Evolutionary conservation across 2,888 invertebrate species (phyloP).

Genomic region (Yponomeuta cagnagella): DNA sequence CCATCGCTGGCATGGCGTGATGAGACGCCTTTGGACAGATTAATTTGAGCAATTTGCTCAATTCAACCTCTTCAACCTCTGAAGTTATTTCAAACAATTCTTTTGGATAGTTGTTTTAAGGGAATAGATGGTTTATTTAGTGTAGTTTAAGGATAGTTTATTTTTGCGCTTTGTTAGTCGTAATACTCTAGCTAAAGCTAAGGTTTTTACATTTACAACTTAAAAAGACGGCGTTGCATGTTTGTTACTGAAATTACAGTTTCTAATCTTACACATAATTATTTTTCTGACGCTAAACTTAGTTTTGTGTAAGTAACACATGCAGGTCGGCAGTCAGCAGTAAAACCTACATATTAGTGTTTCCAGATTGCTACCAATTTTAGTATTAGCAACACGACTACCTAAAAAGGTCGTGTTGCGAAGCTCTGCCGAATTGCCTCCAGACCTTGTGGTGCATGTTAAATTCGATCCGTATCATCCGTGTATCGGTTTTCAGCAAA

Average conservation of each 20-base stretch:
- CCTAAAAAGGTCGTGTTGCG: neutral
- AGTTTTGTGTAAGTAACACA: neutral
- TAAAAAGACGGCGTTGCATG: neutral
- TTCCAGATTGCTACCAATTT: neutral
- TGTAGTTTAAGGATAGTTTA: neutral
- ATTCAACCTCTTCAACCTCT: neutral
- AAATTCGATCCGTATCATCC: slow-evolving; percentile 7
- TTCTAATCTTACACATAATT: neutral
- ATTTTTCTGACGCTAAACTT: neutral
- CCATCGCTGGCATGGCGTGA: slow-evolving; percentile 30
- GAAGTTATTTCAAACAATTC: no score
- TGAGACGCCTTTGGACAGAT: slow-evolving; percentile 43
- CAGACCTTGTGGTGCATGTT: neutral
- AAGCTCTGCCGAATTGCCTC: neutral
- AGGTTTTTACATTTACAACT: no score
- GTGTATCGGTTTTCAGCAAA: neutral
- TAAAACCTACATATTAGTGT: neutral
- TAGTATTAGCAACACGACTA: neutral
- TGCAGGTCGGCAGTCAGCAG: neutral
- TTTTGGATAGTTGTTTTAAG: no score
- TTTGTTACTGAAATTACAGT: neutral
- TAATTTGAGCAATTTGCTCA: slow-evolving; percentile 49
- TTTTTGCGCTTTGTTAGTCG: neutral
- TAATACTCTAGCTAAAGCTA: neutral
- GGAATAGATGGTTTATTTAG: no score